Percentiles rank a stretch among this genome's conserved stretches.
Conservation (phyloP, 2,888 invertebrate genomes). For the Piscicola geometra region DNA sequence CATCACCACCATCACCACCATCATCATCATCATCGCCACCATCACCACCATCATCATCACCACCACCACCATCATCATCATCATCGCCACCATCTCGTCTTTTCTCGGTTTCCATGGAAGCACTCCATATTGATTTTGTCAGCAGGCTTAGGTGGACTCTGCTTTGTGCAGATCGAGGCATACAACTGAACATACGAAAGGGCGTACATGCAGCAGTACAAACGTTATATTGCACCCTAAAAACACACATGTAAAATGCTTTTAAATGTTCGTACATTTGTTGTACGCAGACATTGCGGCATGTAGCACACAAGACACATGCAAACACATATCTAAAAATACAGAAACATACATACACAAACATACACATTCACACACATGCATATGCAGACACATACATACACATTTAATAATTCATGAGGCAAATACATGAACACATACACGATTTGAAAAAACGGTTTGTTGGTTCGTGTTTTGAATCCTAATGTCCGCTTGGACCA, state of each 20-base stretch:
- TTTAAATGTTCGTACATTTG: no score
- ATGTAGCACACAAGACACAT: no score
- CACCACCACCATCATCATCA: constrained; percentile 22
- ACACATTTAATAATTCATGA: no score
- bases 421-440: no score
- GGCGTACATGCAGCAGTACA: no score
- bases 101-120: constrained; percentile 11
- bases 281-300: no score
- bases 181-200: constrained; percentile 1
- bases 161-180: constrained; percentile 4
- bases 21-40: constrained; percentile 16
- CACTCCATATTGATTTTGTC: constrained; percentile 24
- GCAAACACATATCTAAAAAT: neutral
- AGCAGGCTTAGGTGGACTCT: constrained; percentile 13
- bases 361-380: neutral
- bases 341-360: neutral
- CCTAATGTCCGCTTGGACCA: neutral
- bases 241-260: no score
- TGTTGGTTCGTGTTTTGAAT: neutral
- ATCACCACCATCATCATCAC: constrained; percentile 20
- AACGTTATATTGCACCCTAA: no score
- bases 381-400: no score
- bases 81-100: neutral
- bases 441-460: neutral
- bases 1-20: neutral